Base-by-base conservation (phyloP, 2,797 vertebrate species). In the Poliocrania exsul region DNA sequence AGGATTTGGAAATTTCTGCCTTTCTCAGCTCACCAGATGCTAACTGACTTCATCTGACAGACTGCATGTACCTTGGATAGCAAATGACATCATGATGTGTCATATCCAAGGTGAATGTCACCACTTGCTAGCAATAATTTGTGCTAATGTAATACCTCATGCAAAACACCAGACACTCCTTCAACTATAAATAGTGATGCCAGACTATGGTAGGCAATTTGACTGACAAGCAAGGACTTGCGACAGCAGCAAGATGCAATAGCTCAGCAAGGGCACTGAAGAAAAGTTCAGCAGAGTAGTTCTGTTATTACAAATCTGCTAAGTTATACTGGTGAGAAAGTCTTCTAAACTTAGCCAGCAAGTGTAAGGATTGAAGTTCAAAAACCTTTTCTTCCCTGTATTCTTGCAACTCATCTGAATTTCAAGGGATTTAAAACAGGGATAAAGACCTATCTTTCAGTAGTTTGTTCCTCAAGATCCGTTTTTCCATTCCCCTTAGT, bases 61-160 rank as follows among this genome's bases (percentile, higher is more conserved):
- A 28, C 49, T 67, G 35, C 64, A 37, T 33, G 56, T 82, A 93
- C 73, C 60, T 95, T 88, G 81, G 69, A 37, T 61, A 88, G 83
- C 60, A 88, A 95, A 88, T 95, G 88, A 74, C 83, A 95, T 92
- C 81, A 95, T 93, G 78, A 92, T 82, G 56, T 94, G 81, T 23
- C 81, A 82, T 13, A 71, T 85, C 60, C 77, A 94, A 96, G 83
- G 90, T 94, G 95, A 95, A 90, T 93, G 94, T 92, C 88, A 96
- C 74, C 83, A 80, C 71, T 88, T 31, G 16, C 78, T 85, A 77
- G 78, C 86, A 93, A 93, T 95, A 96, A 88, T 94, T 95, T 93
- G 66, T 95, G 90, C 56, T 94, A 93, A 95, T 90, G 74, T 78
- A 93, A 85, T 93, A 88, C 74, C 88, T 97, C 92, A 96, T 96